phyloP scores from a whole-genome alignment of 2,888 invertebrate genomes.

The Himalopsyche kuldschensis region DNA sequence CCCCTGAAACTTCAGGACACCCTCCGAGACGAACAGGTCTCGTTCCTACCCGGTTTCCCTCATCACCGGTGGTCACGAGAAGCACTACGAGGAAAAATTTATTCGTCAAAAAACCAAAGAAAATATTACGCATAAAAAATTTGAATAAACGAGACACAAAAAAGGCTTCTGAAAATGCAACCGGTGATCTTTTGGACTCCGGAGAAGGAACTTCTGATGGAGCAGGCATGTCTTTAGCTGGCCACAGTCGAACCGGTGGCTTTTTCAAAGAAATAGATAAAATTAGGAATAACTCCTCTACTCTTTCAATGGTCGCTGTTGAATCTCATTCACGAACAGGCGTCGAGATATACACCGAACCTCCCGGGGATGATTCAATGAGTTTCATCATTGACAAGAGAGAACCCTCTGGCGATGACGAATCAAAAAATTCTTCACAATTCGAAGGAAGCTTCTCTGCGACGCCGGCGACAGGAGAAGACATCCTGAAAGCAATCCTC shows the following conservation, averaged over 20 bases:
- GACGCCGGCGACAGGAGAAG: constrained; percentile 43
- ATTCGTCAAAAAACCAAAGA: constrained; percentile 55
- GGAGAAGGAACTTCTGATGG: background rate
- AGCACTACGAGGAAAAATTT: constrained; percentile 44
- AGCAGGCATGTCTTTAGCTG: background rate
- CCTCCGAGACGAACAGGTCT: background rate
- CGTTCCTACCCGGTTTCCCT: background rate
- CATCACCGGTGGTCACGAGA: background rate
- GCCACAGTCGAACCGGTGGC: constrained; percentile 24
- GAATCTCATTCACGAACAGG: background rate
- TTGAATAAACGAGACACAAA: constrained; percentile 42
- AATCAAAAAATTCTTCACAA: background rate
- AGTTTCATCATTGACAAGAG: background rate
- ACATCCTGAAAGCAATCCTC: constrained; percentile 49
- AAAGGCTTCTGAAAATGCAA: constrained; percentile 40
- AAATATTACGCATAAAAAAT: constrained; percentile 55
- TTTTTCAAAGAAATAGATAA: background rate
- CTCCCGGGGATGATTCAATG: background rate
- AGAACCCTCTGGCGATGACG: background rate
- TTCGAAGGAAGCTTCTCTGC: background rate
- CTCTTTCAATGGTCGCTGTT: background rate
- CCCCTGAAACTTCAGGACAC: constrained; percentile 7
- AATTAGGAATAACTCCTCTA: background rate
- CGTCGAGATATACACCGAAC: background rate
- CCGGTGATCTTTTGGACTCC: background rate